Base-by-base conservation (phyloP, 2,888 invertebrate genomes). In the Agrotis puta region DNA sequence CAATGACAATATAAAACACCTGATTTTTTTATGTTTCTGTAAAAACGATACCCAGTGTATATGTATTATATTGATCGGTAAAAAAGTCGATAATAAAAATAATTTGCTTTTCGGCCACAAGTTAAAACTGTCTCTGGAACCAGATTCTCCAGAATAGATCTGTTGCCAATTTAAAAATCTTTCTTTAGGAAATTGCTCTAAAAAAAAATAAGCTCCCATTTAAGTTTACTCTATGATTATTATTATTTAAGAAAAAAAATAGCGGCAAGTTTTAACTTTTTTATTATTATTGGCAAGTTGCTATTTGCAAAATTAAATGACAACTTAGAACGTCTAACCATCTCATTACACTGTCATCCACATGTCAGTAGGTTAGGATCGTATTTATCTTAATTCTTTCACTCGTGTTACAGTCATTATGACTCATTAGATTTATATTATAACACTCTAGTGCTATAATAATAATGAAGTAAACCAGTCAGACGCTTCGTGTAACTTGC, bases 301-400 rank as follows among this genome's bases (percentile, higher is more conserved):
- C 11, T 39, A 39, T 39, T 39, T 39, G 39, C 39, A 33, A n/a
- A n/a, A n/a, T n/a, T n/a, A n/a, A 33, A 33, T 64, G 22, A 24
- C 11, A 59, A 53, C 4, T 27, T 33, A 33, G 4, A 39, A 16
- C 18, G 1, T 39, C 3, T 16, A 39, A 11, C 6, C 33, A 14
- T 14, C 6, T 64, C 45, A 58, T 64, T 58, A 64, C 0, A 24
- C 6, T 72, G 64, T 64, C 73, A 72, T 47, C 45, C 13, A 18
- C 45, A 47, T 47, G 24, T 51, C 73, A 64, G 33, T 16, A 6
- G 6, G 14, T n/a, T 24, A 56, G 22, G 33, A 24, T 20, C n/a
- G 5, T 64, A 64, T 33, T 58, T 73, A 57, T 39, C 18, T 20
- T 9, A 39, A 47, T 73, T 73, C 11, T 73, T 72, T 51, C 50